These are phyloP conservation scores for Buceros bicornis DNA, from an alignment of 2,797 vertebrate genomes.

Conservation along the genomic window DNA sequence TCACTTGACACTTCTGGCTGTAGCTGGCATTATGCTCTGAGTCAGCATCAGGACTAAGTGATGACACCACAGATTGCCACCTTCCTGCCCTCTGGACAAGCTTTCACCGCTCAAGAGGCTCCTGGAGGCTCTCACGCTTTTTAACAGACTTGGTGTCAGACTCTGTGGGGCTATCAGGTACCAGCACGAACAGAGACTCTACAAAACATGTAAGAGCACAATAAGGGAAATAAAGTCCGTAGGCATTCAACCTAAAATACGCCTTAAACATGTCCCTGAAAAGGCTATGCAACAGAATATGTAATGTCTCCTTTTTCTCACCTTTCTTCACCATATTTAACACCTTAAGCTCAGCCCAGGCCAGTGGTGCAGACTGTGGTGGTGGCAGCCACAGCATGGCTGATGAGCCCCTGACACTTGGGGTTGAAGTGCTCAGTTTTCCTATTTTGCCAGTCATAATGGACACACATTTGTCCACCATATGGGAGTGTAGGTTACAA, in stretches of 20 bases:
- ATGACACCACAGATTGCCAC: neutral
- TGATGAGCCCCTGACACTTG: fast-evolving
- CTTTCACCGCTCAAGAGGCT: neutral
- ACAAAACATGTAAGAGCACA: neutral
- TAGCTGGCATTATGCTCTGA: neutral
- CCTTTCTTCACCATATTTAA: neutral
- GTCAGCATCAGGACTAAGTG: neutral
- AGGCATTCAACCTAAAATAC: neutral
- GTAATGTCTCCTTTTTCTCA: neutral
- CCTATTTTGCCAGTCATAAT: neutral
- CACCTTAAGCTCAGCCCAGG: neutral
- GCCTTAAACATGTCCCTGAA: neutral
- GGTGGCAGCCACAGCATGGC: neutral
- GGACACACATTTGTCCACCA: neutral
- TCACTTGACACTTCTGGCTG: neutral
- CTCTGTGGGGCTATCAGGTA: neutral
- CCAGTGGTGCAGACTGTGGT: neutral
- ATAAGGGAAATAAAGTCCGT: neutral
- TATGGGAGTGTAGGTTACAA: neutral
- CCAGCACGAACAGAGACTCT: neutral
- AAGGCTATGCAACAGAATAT: neutral
- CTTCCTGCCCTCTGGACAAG: neutral
- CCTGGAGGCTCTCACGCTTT: neutral
- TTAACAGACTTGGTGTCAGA: neutral
- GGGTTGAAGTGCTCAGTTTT: neutral